phyloP scores from a whole-genome alignment of 2,113 vertebrate genomes.

The Stomatorhinus ivindoensis region DNA sequence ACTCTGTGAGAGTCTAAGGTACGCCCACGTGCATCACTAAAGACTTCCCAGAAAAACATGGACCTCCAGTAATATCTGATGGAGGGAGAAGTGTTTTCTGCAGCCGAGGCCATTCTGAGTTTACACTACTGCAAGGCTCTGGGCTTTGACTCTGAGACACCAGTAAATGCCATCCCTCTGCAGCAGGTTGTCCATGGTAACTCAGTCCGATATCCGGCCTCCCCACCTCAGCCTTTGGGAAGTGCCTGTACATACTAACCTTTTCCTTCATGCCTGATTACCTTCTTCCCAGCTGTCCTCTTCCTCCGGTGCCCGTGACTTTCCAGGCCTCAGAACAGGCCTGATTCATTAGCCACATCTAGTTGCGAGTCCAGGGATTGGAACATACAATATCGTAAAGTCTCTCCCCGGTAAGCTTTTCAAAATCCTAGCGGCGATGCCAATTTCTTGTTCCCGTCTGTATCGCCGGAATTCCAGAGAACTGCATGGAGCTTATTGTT shows the following conservation, averaged over 20 bases:
- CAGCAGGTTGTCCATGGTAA: neutral
- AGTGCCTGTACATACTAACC: conserved; percentile 27
- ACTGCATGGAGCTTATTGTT: conserved; percentile 30
- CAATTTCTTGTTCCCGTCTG: neutral
- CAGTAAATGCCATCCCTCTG: neutral
- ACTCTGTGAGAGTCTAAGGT: neutral
- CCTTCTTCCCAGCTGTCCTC: conserved; percentile 19
- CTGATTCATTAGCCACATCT: neutral
- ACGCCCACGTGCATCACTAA: neutral
- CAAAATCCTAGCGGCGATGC: neutral
- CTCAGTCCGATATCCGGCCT: neutral
- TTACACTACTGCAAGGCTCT: neutral
- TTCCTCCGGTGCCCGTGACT: neutral
- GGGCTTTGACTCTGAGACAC: neutral
- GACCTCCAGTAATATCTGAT: neutral
- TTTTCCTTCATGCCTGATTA: conserved; percentile 8
- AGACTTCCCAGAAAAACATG: neutral
- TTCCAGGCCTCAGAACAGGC: neutral
- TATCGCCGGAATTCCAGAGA: neutral
- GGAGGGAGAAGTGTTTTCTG: neutral
- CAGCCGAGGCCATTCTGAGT: neutral
- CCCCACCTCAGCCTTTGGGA: neutral
- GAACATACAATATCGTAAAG: neutral
- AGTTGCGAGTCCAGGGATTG: neutral
- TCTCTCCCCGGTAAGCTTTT: neutral